A percentile compares a stretch with the other conserved stretches of the same genome.
These are phyloP conservation scores for Drosophila mayaguana DNA, from an alignment of 2,888 invertebrate species.

Conservation along the genomic window DNA sequence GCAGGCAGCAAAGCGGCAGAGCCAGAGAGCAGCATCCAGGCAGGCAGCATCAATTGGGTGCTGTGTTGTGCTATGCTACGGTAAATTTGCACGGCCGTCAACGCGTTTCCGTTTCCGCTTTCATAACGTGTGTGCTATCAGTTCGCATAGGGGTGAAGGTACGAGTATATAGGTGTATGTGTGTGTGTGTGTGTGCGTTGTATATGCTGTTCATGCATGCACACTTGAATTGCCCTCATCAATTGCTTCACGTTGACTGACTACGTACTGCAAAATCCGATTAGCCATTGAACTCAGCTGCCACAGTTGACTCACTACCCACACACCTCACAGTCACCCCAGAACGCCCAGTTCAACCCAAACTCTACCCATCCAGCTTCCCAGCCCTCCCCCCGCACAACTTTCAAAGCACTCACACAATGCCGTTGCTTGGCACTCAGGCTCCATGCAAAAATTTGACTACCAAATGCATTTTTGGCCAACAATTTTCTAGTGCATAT, in stretches of 20 bases:
- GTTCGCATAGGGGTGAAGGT: background rate
- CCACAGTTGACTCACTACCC: constrained; percentile 7
- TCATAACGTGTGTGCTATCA: constrained; percentile 42
- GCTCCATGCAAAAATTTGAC: constrained; percentile 57
- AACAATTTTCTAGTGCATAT: constrained; percentile 50
- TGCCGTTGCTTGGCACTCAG: constrained; percentile 28
- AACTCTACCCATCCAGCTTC: background rate
- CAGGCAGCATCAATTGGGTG: constrained; percentile 21
- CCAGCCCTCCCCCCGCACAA: background rate
- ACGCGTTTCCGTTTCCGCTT: constrained; percentile 67
- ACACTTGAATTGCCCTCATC: constrained; percentile 77
- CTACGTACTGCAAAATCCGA: constrained; percentile 72
- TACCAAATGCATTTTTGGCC: constrained; percentile 67
- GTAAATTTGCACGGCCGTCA: constrained; percentile 51
- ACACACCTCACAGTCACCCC: background rate
- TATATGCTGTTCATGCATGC: constrained; percentile 56
- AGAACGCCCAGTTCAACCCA: background rate
- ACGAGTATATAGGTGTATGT: constrained; percentile 14
- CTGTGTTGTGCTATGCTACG: constrained; percentile 44
- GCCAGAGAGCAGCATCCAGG: constrained; percentile 10
- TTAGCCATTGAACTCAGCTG: constrained; percentile 65
- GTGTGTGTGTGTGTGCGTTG: constrained; percentile 22
- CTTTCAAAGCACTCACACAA: constrained; percentile 14
- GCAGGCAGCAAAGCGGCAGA: constrained; percentile 11
- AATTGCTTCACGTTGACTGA: constrained; percentile 77